phyloP scores from a whole-genome alignment of 2,888 invertebrate species.

The Steinernema hermaphroditum region DNA sequence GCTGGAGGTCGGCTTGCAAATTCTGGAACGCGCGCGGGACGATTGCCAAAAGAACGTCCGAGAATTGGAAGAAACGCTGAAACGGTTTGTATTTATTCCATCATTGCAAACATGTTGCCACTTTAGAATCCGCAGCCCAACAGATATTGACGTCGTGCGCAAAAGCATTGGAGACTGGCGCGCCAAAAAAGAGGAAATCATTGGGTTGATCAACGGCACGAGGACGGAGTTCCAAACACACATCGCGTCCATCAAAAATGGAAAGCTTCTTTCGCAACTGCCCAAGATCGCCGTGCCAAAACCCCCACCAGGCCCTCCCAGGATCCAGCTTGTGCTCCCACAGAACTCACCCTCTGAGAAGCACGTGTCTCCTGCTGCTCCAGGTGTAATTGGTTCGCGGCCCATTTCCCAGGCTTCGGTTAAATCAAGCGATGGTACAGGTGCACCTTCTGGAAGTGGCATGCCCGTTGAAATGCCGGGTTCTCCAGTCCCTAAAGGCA shows the following conservation, averaged over 20 bases:
- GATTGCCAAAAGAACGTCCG: conserved; percentile 49
- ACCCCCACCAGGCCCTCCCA: conserved; percentile 52
- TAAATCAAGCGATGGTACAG: conserved; percentile 10
- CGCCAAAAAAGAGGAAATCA: conserved; percentile 46
- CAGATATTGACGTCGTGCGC: conserved; percentile 32
- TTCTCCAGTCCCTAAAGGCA: neutral
- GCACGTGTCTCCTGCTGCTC: conserved; percentile 9
- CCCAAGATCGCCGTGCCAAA: conserved; percentile 53
- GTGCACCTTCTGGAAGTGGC: neutral
- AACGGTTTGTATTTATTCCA: neutral
- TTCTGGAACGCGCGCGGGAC: conserved; percentile 55
- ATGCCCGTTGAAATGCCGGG: neutral
- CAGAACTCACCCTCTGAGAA: conserved; percentile 17
- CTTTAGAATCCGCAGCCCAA: neutral
- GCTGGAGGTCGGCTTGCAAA: conserved; percentile 51
- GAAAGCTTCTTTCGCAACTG: conserved; percentile 54
- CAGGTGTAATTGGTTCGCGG: conserved; percentile 18
- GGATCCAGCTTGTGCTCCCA: conserved; percentile 32
- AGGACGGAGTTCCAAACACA: conserved; percentile 49
- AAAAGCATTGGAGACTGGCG: conserved; percentile 42
- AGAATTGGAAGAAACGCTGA: neutral
- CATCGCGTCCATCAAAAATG: conserved; percentile 51
- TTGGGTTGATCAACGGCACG: conserved; percentile 42
- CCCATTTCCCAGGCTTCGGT: conserved; percentile 22
- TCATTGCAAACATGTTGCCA: neutral